These are phyloP conservation scores for Bellardia bayeri DNA, from an alignment of 2,888 invertebrate species.

Conservation along the genomic window DNA sequence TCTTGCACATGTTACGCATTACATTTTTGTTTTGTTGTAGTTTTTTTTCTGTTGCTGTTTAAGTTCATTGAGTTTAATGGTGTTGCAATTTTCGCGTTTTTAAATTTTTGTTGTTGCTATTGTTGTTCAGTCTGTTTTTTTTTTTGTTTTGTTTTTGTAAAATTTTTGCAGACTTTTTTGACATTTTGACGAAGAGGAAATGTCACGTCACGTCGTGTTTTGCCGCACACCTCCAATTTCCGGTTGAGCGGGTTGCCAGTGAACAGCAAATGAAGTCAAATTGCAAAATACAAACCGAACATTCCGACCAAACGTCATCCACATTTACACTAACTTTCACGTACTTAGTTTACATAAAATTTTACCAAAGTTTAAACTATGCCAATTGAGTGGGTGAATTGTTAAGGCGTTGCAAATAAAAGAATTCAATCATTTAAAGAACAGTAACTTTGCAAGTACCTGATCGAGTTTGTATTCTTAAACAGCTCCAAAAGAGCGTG, in stretches of 20 bases:
- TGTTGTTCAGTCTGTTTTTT: constrained; percentile 68
- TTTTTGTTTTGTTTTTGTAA: constrained; percentile 73
- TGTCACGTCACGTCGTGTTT: constrained; percentile 85
- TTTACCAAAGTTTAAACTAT: constrained; percentile 62
- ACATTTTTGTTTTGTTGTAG: neutral
- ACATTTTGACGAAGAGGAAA: constrained; percentile 84
- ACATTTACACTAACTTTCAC: constrained; percentile 73
- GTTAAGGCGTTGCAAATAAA: neutral
- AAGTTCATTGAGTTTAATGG: constrained; percentile 70
- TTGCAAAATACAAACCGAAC: constrained; percentile 73
- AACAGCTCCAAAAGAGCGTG: too few species aligned
- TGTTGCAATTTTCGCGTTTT: constrained; percentile 72
- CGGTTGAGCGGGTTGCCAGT: constrained; percentile 76
- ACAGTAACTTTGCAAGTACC: too few species aligned
- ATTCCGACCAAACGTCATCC: constrained; percentile 73
- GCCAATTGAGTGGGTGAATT: constrained; percentile 22
- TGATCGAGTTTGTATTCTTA: too few species aligned
- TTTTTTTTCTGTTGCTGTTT: constrained; percentile 33
- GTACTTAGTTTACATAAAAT: constrained; percentile 64
- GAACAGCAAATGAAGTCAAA: constrained; percentile 74
- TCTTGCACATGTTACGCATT: constrained; percentile 67
- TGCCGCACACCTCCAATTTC: constrained; percentile 85
- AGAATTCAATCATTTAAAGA: too few species aligned
- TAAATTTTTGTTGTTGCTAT: constrained; percentile 72
- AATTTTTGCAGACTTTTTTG: constrained; percentile 76